Evolutionary conservation across 1,140 invertebrate genomes (phyloP), one percentile per base, ranked within the genome.

Genomic region (Pseudomyrmex concolor): DNA sequence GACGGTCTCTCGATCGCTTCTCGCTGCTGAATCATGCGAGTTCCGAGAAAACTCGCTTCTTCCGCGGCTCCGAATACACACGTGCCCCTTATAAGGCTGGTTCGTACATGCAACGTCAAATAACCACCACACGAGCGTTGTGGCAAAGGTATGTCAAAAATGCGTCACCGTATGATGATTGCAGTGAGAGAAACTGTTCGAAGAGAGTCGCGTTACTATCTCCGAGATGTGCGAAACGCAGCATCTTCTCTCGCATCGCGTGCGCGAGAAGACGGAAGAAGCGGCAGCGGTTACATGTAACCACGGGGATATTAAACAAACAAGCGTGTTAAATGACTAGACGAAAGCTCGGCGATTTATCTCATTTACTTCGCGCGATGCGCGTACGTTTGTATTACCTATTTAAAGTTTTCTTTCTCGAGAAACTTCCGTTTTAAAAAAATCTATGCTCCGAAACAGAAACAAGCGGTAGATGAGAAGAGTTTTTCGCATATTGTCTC

Each of bases 71-170:
- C 76, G 73, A 66, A 10, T 2, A 25, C 12, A 22, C 15, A 43
- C 48, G 76, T 80, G 43, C n/a, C 43, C 76, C 76, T 80, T 80
- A 80, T 80, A 80, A 80, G 66, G 54, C 70, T 19, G 22, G 54
- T n/a, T 19, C 45, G 22, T 22, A 45, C 4, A 22, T 8, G 43
- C 19, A 10, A 19, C 54, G 7, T 66, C 59, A 50, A n/a, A 17
- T 2, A n/a, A n/a, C n/a, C 7, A 34, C 34, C 34, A 7, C 51
- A 22, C 76, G 54, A 71, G 15, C 15, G 66, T 34, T 34, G 0
- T n/a, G 34, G 5, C 19, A 60, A 55, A 78, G 66, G 66, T 71
- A 80, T 80, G 76, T 55, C 66, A 50, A 80, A 80, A 71, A 70
- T 43, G 76, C 76, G 66, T 34, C 5, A 34, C 34, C 5, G 34